Evolutionary conservation across 2,797 vertebrate species (phyloP).

Genomic region (Benthosema pterotum): DNA sequence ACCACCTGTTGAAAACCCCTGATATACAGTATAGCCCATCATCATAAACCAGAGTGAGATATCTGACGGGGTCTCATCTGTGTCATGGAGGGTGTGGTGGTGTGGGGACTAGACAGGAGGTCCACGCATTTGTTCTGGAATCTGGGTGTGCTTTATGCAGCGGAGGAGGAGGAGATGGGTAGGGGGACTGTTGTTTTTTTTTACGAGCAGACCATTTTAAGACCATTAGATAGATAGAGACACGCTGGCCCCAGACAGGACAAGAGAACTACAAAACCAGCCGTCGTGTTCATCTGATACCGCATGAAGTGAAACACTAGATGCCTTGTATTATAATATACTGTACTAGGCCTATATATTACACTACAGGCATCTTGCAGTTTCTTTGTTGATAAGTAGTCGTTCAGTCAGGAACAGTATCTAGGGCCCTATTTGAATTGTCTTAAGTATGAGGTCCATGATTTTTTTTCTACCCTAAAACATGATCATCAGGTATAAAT

Average conservation of each 20-base stretch:
- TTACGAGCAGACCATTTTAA: conserved; percentile 33
- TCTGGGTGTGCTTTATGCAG: conserved; percentile 28
- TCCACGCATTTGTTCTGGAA: conserved; percentile 37
- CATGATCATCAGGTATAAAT: too few relatives aligned
- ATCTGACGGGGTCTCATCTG: conserved; percentile 36
- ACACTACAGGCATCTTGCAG: too few relatives aligned
- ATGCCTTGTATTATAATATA: too few relatives aligned
- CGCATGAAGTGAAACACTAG: too few relatives aligned
- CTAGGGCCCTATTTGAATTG: too few relatives aligned
- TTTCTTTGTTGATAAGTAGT: too few relatives aligned
- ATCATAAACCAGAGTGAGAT: conserved; percentile 30
- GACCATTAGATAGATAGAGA: conserved; percentile 10
- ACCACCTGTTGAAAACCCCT: too few relatives aligned
- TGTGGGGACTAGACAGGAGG: conserved; percentile 2
- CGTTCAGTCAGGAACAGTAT: too few relatives aligned
- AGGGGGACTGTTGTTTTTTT: conserved; percentile 54
- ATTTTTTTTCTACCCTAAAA: too few relatives aligned
- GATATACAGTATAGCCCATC: conserved; percentile 10
- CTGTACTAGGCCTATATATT: too few relatives aligned
- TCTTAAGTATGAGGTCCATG: too few relatives aligned
- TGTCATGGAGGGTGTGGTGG: conserved; percentile 20
- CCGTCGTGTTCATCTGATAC: too few relatives aligned
- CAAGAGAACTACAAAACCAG: conserved; percentile 1
- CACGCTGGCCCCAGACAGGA: neutral
- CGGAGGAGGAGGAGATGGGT: conserved; percentile 44